phyloP scores from a whole-genome alignment of 2,113 vertebrate species.

The Acinonyx jubatus region DNA sequence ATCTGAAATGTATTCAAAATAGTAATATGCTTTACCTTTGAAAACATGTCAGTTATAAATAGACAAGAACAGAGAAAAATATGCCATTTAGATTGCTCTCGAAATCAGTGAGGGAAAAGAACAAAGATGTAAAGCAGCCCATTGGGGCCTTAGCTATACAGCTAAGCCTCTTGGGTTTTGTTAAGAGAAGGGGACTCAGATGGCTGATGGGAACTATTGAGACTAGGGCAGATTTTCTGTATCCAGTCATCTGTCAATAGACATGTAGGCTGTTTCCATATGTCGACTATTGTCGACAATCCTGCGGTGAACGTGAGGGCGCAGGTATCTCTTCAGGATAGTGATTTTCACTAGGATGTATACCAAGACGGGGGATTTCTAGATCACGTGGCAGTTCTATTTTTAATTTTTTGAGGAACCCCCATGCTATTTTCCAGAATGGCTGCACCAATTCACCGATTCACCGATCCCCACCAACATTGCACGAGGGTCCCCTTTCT shows the following conservation, averaged over 20 bases:
- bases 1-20: constrained; percentile 37
- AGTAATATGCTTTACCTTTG: neutral
- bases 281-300: neutral
- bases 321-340: neutral
- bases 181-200: too few species aligned
- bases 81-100: constrained; percentile 28
- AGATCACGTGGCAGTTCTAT: neutral
- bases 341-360: neutral
- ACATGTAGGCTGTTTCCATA: neutral
- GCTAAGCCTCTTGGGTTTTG: rapidly evolving
- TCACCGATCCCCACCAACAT: neutral
- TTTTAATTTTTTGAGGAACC: neutral
- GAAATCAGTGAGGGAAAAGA: neutral
- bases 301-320: rapidly evolving
- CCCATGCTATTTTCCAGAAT: neutral
- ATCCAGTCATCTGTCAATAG: rapidly evolving
- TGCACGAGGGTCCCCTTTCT: neutral
- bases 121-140: neutral
- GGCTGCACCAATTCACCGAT: neutral
- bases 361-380: neutral
- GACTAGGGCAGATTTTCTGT: neutral
- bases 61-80: neutral
- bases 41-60: constrained; percentile 26
- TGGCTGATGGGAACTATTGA: rapidly evolving
- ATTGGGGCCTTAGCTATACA: neutral